Percentiles rank a stretch among this genome's conserved stretches.
phyloP scores from a whole-genome alignment of 2,888 invertebrate species.

The Graphium colonna region DNA sequence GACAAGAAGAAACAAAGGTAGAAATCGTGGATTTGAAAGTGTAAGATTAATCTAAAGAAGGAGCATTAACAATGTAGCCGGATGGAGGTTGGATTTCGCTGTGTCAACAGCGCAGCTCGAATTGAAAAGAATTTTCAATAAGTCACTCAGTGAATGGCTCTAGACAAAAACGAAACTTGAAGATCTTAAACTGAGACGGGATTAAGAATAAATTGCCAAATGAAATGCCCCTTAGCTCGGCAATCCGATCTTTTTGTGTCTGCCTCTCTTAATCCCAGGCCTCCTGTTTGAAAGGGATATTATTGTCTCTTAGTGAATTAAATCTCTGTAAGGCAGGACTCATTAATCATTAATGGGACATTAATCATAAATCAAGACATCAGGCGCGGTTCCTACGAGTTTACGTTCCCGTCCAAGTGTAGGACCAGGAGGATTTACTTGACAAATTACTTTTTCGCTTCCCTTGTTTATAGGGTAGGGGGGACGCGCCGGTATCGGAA shows the following conservation, averaged over 20 bases:
- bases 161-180: constrained; percentile 16
- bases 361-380: constrained; percentile 51
- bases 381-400: constrained; percentile 34
- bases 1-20: no score
- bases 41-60: not conserved
- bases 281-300: constrained; percentile 31
- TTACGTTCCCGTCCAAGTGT: constrained; percentile 48
- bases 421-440: constrained; percentile 65
- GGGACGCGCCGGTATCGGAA: constrained; percentile 42
- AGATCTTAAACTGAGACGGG: constrained; percentile 19
- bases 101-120: not conserved
- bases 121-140: constrained; percentile 17
- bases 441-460: constrained; percentile 74
- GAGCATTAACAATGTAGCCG: not conserved
- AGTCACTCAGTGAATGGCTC: constrained; percentile 9
- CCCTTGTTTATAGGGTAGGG: constrained; percentile 53
- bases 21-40: no score
- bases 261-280: constrained; percentile 29
- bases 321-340: constrained; percentile 42
- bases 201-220: constrained; percentile 22
- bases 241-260: constrained; percentile 29
- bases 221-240: constrained; percentile 17
- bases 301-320: constrained; percentile 41
- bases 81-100: not conserved
- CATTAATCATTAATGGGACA: constrained; percentile 58